These are phyloP conservation scores for Galeruca laticollis DNA, from an alignment of 2,888 invertebrate genomes.

Conservation along the genomic window DNA sequence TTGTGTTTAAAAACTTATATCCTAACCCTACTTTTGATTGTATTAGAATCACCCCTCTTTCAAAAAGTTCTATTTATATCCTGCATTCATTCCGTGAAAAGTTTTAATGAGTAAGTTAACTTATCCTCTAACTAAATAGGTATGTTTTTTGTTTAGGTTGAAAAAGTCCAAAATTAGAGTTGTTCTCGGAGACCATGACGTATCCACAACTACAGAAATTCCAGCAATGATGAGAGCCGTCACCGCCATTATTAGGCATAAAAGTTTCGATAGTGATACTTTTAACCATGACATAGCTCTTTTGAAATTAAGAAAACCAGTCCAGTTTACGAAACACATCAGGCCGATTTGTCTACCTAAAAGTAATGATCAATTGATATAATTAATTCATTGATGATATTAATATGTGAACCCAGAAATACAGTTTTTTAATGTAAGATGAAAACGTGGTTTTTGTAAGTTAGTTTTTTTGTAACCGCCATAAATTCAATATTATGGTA, in stretches of 20 bases:
- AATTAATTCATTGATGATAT: no score
- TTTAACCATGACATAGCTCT: slow-evolving; percentile 90
- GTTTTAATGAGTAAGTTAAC: not conserved
- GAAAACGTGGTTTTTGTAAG: no score
- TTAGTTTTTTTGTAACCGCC: no score
- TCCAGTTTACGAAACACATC: slow-evolving; percentile 80
- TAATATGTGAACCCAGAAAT: no score
- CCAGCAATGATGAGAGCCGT: slow-evolving; percentile 86
- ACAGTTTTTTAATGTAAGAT: no score
- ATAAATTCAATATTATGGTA: no score
- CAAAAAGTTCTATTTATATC: no score
- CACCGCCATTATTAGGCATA: slow-evolving; percentile 81
- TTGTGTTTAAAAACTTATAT: no score
- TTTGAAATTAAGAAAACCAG: slow-evolving; percentile 81
- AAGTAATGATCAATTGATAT: slow-evolving; percentile 66
- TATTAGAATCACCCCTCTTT: no score
- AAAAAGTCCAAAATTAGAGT: slow-evolving; percentile 85
- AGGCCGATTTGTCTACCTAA: slow-evolving; percentile 84
- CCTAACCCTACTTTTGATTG: no score
- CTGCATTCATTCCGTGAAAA: no score
- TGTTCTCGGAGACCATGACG: slow-evolving; percentile 87
- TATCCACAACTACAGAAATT: slow-evolving; percentile 82
- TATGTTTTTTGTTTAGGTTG: no score
- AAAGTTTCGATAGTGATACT: slow-evolving; percentile 86
- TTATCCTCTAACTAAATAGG: slow-evolving; percentile 57